Base-by-base conservation (phyloP, 2,113 vertebrate genomes). In the Pachycephala philippinensis region DNA sequence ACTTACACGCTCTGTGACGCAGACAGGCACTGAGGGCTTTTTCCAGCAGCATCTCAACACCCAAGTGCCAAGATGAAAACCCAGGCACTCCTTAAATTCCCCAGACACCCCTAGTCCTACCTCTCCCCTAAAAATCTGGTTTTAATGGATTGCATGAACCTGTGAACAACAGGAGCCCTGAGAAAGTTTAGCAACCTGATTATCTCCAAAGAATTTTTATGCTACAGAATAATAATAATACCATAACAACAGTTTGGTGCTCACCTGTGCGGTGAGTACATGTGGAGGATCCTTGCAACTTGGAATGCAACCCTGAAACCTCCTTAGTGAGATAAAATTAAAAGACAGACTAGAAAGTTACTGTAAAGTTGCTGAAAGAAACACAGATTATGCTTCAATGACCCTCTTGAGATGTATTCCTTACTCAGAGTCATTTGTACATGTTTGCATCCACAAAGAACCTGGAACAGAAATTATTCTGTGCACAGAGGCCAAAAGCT, bases 371-470 rank as follows among this genome's bases (percentile, higher is more conserved):
- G 28, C 35, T 65, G 45, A 79, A 92, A 90, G 87, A 54, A 42
- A 37, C 31, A 82, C 0, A 71, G 52, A 59, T 70, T 60, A 49
- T 40, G 17, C 77, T 93, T 83, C 93, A 92, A 64, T 22, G 15
- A 84, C 66, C 79, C 87, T 72, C 53, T 71, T 39, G 35, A 89
- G 72, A 57, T 76, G 24, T 40, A 44, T 65, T 68, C 69, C 26
- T 90, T 82, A 68, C 39, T 69, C 60, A 18, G 10, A 91, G 37
- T 37, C 24, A 37, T 47, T 70, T 90, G 82, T 81, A 52, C 49
- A 24, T 16, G 21, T 88, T 85, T 92, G 45, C 49, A 81, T 80
- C 16, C 54, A 72, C 74, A 88, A 92, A 89, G 84, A 95, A 59
- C 47, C 39, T n/a, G n/a, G 28, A 72, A 79, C n/a, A 63, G 47